A percentile compares a stretch with the other conserved stretches of the same genome.
Evolutionary conservation across 2,888 invertebrate genomes (phyloP).

Genomic region (Caenorhabditis zanzibari): DNA sequence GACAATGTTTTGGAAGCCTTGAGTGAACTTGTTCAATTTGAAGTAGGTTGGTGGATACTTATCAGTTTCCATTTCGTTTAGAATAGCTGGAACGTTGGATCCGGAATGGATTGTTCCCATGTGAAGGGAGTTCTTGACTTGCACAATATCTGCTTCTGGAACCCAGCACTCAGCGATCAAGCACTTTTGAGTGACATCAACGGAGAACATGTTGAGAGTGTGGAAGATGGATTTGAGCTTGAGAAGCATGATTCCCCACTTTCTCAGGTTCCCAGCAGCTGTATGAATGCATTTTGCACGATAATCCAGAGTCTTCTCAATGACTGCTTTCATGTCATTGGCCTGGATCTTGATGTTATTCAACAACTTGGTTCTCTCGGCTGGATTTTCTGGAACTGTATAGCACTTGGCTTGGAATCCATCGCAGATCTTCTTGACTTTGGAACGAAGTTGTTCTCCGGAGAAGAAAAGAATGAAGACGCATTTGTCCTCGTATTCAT

Average conservation of each 20-base stretch:
- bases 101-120: slow-evolving; percentile 95
- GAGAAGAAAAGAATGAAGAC: slow-evolving; percentile 90
- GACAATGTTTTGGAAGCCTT: slow-evolving; percentile 87
- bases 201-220: slow-evolving; percentile 96
- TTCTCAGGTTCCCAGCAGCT: slow-evolving; percentile 97
- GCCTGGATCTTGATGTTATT: slow-evolving; percentile 94
- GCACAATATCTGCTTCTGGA: slow-evolving; percentile 91
- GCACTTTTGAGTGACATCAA: slow-evolving; percentile 99
- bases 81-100: slow-evolving; percentile 95
- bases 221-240: slow-evolving; percentile 99
- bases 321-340: slow-evolving; percentile 95
- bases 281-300: slow-evolving; percentile 96
- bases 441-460: slow-evolving; percentile 96
- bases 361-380: slow-evolving; percentile 96
- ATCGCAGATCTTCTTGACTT: slow-evolving; percentile 98
- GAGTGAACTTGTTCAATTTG: slow-evolving; percentile 96
- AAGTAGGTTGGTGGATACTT: slow-evolving; percentile 95
- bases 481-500: slow-evolving; percentile 92
- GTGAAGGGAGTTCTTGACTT: slow-evolving; percentile 91
- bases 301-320: slow-evolving; percentile 98
- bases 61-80: slow-evolving; percentile 92
- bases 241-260: slow-evolving; percentile 96
- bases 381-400: slow-evolving; percentile 93
- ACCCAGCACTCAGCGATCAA: slow-evolving; percentile 99
- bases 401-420: slow-evolving; percentile 97